Evolutionary conservation across 2,797 vertebrate species (phyloP), one percentile per base, ranked within the genome.

Genomic region (Odontamblyopus rebecca): DNA sequence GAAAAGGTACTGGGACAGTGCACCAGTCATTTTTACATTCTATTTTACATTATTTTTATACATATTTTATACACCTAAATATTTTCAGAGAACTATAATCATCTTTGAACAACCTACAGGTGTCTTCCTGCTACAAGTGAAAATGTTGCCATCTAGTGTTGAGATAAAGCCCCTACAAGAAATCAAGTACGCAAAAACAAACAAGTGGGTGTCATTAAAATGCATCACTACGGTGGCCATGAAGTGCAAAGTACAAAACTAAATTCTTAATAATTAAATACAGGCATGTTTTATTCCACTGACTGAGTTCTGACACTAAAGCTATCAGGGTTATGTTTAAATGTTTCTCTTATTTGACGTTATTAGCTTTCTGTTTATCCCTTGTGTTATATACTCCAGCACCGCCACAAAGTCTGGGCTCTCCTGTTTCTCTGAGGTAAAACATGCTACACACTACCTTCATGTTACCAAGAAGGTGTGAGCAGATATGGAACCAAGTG

Each of bases 121-220:
- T 62, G 32, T 62, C 11, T 19, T 3, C 19, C 32, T 61, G 30
- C 11, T 73, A 61, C 27, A 26, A 50, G 23, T 69, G 63, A 41
- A 76, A 81, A 71, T 89, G 90, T 89, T 89, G 89, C 93, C 93
- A 88, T 80, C 93, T 94, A 88, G 89, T 92, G 93, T 81, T 64
- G 23, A 61, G 12, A 66, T 44, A 66, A 16, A 57, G 67, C 12
- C 50, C 0, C 15, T 60, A 61, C 56, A 66, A 6, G n/a, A 19
- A 12, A 38, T 19, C 30, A 62, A n/a, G 61, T 62, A 44, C 35
- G 32, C 5, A 35, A 4, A 30, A 26, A 11, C 18, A 57, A 8
- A 71, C 61, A 41, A 35, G n/a, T 68, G 3, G 44, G 30, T 61
- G 29, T 23, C 8, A 11, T 26, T 5, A 41, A 44, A 61, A 56